phyloP scores from a whole-genome alignment of 2,888 invertebrate species.

The Endotricha flammealis region DNA sequence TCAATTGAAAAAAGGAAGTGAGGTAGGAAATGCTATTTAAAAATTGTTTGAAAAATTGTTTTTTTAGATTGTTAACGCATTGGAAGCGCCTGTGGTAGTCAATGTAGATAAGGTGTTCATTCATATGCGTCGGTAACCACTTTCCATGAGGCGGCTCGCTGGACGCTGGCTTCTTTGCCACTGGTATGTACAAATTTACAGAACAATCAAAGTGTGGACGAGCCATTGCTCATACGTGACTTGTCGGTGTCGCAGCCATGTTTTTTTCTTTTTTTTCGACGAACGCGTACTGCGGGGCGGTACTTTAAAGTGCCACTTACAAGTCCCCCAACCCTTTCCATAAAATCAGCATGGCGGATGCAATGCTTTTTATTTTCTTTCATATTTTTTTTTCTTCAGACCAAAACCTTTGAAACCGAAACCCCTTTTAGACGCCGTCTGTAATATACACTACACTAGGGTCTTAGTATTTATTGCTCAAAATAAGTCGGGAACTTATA shows the following conservation, averaged over 20 bases:
- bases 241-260: constrained; percentile 41
- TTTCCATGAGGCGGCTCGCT: too few relatives aligned
- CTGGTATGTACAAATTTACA: not conserved
- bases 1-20: too few relatives aligned
- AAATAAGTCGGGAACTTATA: constrained; percentile 13
- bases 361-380: constrained; percentile 52
- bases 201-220: constrained; percentile 3
- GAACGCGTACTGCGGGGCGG: constrained; percentile 60
- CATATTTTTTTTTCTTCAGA: constrained; percentile 47
- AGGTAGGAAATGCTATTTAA: too few relatives aligned
- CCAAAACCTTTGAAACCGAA: constrained; percentile 63
- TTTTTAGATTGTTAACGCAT: too few relatives aligned
- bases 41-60: too few relatives aligned
- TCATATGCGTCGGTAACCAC: too few relatives aligned
- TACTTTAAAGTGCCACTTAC: constrained; percentile 67
- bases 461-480: constrained; percentile 33
- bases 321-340: constrained; percentile 64
- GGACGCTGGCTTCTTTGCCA: too few relatives aligned
- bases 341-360: constrained; percentile 70
- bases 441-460: constrained; percentile 68
- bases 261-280: constrained; percentile 49
- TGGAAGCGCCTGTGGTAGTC: too few relatives aligned
- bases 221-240: constrained; percentile 14
- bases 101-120: too few relatives aligned
- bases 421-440: constrained; percentile 57